Evolutionary conservation across 2,888 invertebrate genomes (phyloP).

Genomic region (Ferdinandea cuprea): DNA sequence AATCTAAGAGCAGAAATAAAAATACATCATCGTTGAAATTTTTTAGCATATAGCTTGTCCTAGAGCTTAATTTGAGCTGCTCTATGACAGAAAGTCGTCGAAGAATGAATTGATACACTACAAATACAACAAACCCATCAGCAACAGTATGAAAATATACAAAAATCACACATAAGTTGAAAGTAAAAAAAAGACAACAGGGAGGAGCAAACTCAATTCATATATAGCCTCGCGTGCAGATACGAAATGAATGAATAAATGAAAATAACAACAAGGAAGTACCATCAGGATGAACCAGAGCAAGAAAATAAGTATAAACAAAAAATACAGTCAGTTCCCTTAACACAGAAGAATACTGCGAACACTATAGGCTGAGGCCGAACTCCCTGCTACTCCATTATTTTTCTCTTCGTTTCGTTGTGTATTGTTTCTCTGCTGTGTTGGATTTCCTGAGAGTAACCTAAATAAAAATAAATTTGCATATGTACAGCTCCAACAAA

Average conservation of each 20-base stretch:
- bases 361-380: constrained; percentile 29
- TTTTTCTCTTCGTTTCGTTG: constrained; percentile 23
- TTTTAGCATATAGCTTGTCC: constrained; percentile 44
- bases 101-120: constrained; percentile 62
- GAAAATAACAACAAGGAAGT: constrained; percentile 70
- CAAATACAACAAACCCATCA: constrained; percentile 56
- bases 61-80: constrained; percentile 70
- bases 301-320: constrained; percentile 47
- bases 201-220: constrained; percentile 9
- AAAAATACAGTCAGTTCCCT: constrained; percentile 25
- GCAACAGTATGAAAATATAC: constrained; percentile 55
- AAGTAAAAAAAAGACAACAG: constrained; percentile 6
- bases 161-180: constrained; percentile 56
- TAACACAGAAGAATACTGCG: constrained; percentile 32
- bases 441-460: constrained; percentile 72
- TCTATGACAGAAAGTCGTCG: constrained; percentile 58
- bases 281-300: constrained; percentile 54
- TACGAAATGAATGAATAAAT: constrained; percentile 72
- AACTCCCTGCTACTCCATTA: background rate
- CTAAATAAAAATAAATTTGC: constrained; percentile 72
- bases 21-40: constrained; percentile 71
- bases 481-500: constrained; percentile 66
- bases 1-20: constrained; percentile 76
- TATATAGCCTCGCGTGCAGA: constrained; percentile 45
- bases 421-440: constrained; percentile 68